Percentiles rank a stretch among this genome's conserved stretches.
phyloP scores from a whole-genome alignment of 2,113 vertebrate genomes.

The Verasper variegatus region DNA sequence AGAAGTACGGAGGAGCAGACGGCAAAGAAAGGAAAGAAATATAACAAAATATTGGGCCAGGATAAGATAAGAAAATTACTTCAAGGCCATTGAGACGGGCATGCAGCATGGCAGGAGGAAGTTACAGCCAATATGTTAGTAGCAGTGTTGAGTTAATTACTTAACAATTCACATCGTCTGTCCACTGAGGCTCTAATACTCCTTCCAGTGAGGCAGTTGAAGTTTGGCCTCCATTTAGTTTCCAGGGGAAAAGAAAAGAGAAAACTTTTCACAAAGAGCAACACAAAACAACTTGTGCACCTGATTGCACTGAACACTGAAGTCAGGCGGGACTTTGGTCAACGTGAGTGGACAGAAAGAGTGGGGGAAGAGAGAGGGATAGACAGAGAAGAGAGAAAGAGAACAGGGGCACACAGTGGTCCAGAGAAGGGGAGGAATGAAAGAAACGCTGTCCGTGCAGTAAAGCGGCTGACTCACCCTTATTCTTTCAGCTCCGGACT shows the following conservation, averaged over 20 bases:
- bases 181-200: too few species aligned
- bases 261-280: neutral
- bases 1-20: neutral
- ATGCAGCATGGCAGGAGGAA: neutral
- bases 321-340: too few species aligned
- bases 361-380: neutral
- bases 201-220: neutral
- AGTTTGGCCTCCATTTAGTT: conserved; percentile 1
- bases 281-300: neutral
- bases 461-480: conserved; percentile 81
- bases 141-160: conserved; percentile 2
- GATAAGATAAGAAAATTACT: neutral
- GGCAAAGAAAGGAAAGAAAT: neutral
- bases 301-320: neutral
- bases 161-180: neutral
- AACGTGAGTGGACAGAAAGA: too few species aligned
- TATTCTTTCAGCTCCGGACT: conserved; percentile 73
- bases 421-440: conserved; percentile 47
- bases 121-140: neutral
- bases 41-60: neutral
- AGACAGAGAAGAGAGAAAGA: neutral
- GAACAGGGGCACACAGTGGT: neutral
- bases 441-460: conserved; percentile 73
- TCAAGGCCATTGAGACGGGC: neutral
- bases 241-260: neutral